phyloP scores from a whole-genome alignment of 2,113 vertebrate genomes.

The Myotis lucifugus region DNA sequence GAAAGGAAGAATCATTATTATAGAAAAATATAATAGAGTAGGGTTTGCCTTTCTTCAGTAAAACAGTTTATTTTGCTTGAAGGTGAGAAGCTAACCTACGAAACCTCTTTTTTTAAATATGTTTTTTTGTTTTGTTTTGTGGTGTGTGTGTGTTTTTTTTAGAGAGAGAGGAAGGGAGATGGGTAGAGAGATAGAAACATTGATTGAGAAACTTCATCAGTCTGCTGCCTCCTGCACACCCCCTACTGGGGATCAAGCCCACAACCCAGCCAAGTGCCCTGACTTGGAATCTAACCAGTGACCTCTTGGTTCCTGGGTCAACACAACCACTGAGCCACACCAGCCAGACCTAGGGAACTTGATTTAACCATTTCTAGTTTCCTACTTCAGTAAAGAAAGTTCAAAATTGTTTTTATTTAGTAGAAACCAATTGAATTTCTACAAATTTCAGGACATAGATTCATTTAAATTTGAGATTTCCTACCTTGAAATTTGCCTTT shows the following conservation, averaged over 20 bases:
- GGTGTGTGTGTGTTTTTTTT: no score
- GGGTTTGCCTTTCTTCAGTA: neutral
- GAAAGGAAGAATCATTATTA: neutral
- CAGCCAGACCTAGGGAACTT: neutral
- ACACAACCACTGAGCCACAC: no score
- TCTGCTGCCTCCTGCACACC: no score
- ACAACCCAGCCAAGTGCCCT: no score
- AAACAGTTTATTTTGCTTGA: neutral
- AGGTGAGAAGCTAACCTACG: neutral
- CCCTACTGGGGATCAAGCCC: no score
- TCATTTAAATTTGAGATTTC: slow-evolving; percentile 41
- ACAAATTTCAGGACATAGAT: neutral
- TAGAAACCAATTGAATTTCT: neutral
- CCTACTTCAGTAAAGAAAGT: neutral
- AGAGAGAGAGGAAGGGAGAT: no score
- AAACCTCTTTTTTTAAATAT: neutral
- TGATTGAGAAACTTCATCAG: no score
- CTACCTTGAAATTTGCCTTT: slow-evolving; percentile 35
- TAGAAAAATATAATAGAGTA: neutral
- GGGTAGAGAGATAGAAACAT: no score
- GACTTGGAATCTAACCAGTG: no score
- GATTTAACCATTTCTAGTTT: neutral
- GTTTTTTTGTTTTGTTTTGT: no score
- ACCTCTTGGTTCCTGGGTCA: no score
- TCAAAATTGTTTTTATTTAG: neutral